A percentile compares a stretch with the other conserved stretches of the same genome.
Evolutionary conservation across 2,797 vertebrate species (phyloP).

Genomic region (Falco columbarius): DNA sequence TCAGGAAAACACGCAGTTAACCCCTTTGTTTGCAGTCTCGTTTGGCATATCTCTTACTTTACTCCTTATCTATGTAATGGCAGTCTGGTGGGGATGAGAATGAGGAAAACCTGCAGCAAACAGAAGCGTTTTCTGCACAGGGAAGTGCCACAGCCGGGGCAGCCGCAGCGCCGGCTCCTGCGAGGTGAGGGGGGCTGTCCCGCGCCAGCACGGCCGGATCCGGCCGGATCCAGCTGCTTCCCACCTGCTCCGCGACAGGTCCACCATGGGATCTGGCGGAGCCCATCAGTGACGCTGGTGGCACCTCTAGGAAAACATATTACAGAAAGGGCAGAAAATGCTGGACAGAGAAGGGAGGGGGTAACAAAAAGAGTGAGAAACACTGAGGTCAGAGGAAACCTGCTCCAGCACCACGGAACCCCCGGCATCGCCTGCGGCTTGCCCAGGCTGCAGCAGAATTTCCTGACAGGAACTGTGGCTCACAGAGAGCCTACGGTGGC

Average conservation of each 20-base stretch:
- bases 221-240: neutral
- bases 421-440: neutral
- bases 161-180: accelerated
- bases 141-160: neutral
- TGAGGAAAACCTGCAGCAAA: neutral
- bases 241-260: accelerated
- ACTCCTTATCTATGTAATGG: accelerated
- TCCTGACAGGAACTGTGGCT: neutral
- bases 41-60: neutral
- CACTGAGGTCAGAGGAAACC: neutral
- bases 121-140: accelerated
- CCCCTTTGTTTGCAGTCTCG: neutral
- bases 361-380: neutral
- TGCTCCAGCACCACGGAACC: neutral
- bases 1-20: neutral
- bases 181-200: neutral
- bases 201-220: accelerated
- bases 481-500: neutral
- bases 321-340: neutral
- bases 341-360: no score
- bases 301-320: accelerated
- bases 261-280: accelerated
- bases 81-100: accelerated
- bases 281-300: accelerated
- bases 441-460: no score